These are phyloP conservation scores for Patella depressa DNA, from an alignment of 2,888 invertebrate species.

Conservation along the genomic window DNA sequence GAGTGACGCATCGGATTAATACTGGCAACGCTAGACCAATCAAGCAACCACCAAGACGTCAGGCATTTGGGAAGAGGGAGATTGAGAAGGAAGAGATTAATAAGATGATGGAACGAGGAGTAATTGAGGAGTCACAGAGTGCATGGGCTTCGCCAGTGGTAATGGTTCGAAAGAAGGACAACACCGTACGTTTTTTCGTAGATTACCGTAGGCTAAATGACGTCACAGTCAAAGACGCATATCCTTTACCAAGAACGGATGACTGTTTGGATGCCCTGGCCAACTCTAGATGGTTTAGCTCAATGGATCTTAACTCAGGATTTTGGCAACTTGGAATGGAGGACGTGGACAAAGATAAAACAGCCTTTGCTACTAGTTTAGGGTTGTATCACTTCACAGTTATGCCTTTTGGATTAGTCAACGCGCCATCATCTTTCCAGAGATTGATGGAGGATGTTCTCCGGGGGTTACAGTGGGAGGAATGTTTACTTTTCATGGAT, in stretches of 20 bases:
- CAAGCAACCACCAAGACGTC: slow-evolving; percentile 26
- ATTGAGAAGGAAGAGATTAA: slow-evolving; percentile 22
- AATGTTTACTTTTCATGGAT: slow-evolving; percentile 36
- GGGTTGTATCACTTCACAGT: neutral
- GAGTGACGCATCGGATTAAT: slow-evolving; percentile 23
- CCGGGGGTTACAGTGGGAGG: slow-evolving; percentile 31
- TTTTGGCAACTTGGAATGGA: slow-evolving; percentile 22
- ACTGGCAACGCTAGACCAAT: slow-evolving; percentile 23
- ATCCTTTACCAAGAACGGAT: slow-evolving; percentile 27
- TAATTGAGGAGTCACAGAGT: slow-evolving; percentile 23
- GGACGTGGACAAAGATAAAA: neutral
- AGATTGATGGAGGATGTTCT: slow-evolving; percentile 42
- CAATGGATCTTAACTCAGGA: slow-evolving; percentile 18
- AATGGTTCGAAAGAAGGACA: slow-evolving; percentile 32
- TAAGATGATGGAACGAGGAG: slow-evolving; percentile 15
- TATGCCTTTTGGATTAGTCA: slow-evolving; percentile 42
- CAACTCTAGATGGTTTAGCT: slow-evolving; percentile 18
- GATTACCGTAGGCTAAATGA: slow-evolving; percentile 35
- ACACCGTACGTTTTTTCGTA: slow-evolving; percentile 27
- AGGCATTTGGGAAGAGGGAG: slow-evolving; percentile 25
- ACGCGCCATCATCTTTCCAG: slow-evolving; percentile 44
- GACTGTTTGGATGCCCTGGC: slow-evolving; percentile 30
- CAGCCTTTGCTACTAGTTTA: neutral
- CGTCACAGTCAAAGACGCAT: slow-evolving; percentile 24
- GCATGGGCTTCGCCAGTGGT: slow-evolving; percentile 34